A percentile compares a stretch with the other conserved stretches of the same genome.
These are phyloP conservation scores for Erynnis tages DNA, from an alignment of 2,888 invertebrate species.

Conservation along the genomic window DNA sequence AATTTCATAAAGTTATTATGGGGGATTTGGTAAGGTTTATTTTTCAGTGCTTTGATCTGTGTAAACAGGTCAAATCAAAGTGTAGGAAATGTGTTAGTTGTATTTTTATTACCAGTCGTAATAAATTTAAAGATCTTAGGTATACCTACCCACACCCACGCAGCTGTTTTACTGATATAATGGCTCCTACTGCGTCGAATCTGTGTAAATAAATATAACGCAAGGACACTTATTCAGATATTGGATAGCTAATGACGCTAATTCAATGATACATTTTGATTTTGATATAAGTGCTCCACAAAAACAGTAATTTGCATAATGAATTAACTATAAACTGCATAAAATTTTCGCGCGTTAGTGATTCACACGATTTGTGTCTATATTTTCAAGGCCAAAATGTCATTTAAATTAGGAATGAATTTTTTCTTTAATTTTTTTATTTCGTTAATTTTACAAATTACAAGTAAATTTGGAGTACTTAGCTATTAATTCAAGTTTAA, in stretches of 20 bases:
- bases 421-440: too few species aligned
- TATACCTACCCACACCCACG: constrained; percentile 66
- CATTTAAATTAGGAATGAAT: too few species aligned
- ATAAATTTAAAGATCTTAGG: constrained; percentile 73
- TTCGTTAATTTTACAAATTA: too few species aligned
- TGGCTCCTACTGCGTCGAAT: constrained; percentile 50
- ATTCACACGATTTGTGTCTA: too few species aligned
- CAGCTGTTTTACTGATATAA: constrained; percentile 59
- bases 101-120: constrained; percentile 72
- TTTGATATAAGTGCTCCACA: neutral
- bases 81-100: constrained; percentile 76
- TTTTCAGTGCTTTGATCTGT: constrained; percentile 72
- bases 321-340: too few species aligned
- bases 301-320: neutral
- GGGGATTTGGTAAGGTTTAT: constrained; percentile 71
- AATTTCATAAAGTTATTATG: constrained; percentile 43
- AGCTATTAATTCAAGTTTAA: too few species aligned
- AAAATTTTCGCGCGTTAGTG: too few species aligned
- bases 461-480: too few species aligned
- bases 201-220: constrained; percentile 56
- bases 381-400: too few species aligned
- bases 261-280: constrained; percentile 3
- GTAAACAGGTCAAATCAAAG: constrained; percentile 77
- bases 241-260: constrained; percentile 18
- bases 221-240: constrained; percentile 45